phyloP scores from a whole-genome alignment of 2,797 vertebrate species.

The Meriones psammophilus region DNA sequence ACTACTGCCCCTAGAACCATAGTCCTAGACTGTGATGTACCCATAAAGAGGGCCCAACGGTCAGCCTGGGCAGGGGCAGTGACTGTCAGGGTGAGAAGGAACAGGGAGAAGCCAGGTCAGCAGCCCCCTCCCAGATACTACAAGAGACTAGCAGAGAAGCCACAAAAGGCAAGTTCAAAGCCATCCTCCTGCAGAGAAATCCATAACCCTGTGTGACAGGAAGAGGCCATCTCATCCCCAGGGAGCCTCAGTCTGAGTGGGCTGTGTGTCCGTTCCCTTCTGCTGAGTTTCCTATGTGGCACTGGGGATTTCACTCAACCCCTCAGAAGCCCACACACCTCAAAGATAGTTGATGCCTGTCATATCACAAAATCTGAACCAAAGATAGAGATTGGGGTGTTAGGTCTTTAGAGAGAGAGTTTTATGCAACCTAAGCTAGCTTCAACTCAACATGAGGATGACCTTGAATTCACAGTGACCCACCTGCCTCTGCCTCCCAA shows the following conservation, averaged over 20 bases:
- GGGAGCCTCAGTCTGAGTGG: neutral
- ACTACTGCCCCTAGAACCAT: neutral
- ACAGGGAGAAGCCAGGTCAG: neutral
- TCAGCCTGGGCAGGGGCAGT: neutral
- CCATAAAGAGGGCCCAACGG: neutral
- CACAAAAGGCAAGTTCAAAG: neutral
- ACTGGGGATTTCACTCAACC: neutral
- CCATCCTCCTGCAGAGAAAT: neutral
- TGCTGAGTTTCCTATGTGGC: slow-evolving; percentile 34
- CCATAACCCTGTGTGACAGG: neutral
- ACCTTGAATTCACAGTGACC: neutral
- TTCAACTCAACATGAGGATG: neutral
- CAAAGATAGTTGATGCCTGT: neutral
- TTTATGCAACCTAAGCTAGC: neutral
- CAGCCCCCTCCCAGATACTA: neutral
- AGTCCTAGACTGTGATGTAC: neutral
- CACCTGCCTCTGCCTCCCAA: neutral
- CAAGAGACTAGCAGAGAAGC: neutral
- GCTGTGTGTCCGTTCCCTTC: neutral
- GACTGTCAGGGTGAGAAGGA: neutral
- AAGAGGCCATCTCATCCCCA: neutral
- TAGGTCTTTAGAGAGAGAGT: neutral
- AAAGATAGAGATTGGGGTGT: neutral
- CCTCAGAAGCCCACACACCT: neutral
- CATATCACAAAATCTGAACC: neutral